Conservation (phyloP, 2,888 invertebrate species). For the Horisme vitalbata region DNA sequence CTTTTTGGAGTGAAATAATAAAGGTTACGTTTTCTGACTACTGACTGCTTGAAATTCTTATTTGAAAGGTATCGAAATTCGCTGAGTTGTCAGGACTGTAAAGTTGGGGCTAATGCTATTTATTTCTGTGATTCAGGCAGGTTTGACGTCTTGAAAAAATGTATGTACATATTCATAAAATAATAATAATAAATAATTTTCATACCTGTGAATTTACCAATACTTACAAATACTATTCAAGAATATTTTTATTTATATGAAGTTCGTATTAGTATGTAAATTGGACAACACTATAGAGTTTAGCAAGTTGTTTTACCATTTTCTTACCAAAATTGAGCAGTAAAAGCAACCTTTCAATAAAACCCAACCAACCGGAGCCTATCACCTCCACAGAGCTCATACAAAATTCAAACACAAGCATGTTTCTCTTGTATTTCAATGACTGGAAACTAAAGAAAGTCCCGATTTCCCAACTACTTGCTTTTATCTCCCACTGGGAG, state of each 20-base stretch:
- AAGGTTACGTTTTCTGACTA: conserved; percentile 41
- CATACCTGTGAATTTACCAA: too few species aligned
- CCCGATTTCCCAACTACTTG: conserved; percentile 38
- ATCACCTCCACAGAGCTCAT: conserved; percentile 34
- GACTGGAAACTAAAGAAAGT: conserved; percentile 33
- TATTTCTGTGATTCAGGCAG: conserved; percentile 37
- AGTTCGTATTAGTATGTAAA: too few species aligned
- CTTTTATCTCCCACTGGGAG: conserved; percentile 45
- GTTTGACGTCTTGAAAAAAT: background rate
- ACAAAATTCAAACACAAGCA: conserved; percentile 38
- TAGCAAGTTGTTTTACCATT: conserved; percentile 5
- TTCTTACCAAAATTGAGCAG: conserved; percentile 17
- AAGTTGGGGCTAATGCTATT: conserved; percentile 44
- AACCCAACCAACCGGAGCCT: conserved; percentile 27
- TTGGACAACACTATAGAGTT: too few species aligned
- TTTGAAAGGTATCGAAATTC: conserved; percentile 60
- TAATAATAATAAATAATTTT: too few species aligned
- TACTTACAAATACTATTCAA: too few species aligned
- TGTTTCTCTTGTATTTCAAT: conserved; percentile 38
- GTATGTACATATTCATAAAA: too few species aligned
- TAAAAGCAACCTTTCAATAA: conserved; percentile 22
- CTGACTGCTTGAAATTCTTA: conserved; percentile 52
- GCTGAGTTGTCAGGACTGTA: conserved; percentile 56
- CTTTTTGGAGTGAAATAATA: conserved; percentile 47
- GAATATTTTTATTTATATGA: too few species aligned